Percentiles rank a stretch among this genome's conserved stretches.
Evolutionary conservation across 1,140 invertebrate species (phyloP).

Genomic region (Cotesia chilonis): DNA sequence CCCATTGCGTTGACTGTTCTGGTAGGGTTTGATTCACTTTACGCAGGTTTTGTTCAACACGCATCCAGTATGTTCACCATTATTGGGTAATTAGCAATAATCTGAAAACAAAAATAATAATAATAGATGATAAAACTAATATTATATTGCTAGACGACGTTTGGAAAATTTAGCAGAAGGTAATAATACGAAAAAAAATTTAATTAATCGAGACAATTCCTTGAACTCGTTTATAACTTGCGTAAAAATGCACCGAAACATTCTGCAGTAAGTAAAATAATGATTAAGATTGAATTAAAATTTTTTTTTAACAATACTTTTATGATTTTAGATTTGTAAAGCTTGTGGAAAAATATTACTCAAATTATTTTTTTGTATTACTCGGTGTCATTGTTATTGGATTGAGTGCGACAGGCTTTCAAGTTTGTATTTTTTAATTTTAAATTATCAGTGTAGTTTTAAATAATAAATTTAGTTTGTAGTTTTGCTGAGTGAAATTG

Average conservation of each 20-base stretch:
- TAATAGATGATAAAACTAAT: not conserved
- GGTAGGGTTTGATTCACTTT: conserved; percentile 28
- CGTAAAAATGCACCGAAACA: conserved; percentile 1
- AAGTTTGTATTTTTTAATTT: not conserved
- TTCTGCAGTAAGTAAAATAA: conserved; percentile 4
- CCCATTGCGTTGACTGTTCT: conserved; percentile 10
- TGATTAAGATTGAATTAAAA: no score
- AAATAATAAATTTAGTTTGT: conserved; percentile 3
- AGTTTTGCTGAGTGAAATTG: not conserved
- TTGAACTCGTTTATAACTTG: not conserved
- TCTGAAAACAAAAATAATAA: not conserved
- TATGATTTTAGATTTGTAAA: not conserved
- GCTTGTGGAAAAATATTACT: no score
- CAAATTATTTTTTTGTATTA: no score
- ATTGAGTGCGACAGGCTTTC: no score
- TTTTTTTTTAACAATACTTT: not conserved
- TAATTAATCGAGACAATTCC: not conserved
- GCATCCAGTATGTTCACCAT: conserved; percentile 33
- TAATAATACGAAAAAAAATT: not conserved
- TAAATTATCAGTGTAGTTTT: not conserved
- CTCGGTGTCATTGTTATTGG: no score
- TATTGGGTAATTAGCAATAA: conserved; percentile 17
- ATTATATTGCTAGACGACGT: not conserved
- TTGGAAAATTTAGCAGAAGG: not conserved
- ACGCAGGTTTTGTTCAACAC: conserved; percentile 28